Percentiles rank a stretch among this genome's conserved stretches.
Evolutionary conservation across 2,888 invertebrate genomes (phyloP).

Genomic region (Chorisops tibialis): DNA sequence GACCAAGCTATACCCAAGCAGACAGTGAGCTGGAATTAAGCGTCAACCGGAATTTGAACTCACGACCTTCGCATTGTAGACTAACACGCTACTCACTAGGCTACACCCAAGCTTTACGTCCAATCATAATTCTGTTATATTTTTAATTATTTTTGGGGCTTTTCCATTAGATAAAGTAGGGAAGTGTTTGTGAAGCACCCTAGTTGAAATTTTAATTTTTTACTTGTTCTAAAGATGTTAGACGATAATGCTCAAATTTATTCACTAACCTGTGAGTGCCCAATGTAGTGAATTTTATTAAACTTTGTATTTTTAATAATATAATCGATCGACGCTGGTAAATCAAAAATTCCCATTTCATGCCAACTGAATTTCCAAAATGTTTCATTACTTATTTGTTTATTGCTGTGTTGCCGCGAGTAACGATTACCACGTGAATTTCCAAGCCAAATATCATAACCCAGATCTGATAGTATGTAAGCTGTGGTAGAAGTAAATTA

Average conservation of each 20-base stretch:
- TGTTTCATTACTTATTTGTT: constrained; percentile 20
- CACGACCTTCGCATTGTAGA: too few species aligned
- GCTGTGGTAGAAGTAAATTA: background rate
- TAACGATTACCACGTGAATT: constrained; percentile 38
- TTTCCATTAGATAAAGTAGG: background rate
- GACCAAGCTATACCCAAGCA: too few species aligned
- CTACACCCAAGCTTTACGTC: too few species aligned
- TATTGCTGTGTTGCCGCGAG: constrained; percentile 31
- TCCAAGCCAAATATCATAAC: constrained; percentile 38
- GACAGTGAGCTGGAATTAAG: too few species aligned
- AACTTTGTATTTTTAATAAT: constrained; percentile 49
- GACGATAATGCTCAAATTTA: background rate
- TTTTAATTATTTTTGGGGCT: too few species aligned
- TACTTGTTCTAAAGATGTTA: background rate
- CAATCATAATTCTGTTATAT: too few species aligned
- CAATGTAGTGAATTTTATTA: constrained; percentile 55
- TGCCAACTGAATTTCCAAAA: constrained; percentile 47
- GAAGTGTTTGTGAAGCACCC: too few species aligned
- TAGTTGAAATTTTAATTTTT: background rate
- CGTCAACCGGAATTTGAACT: too few species aligned
- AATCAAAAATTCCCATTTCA: constrained; percentile 56
- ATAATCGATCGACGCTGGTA: constrained; percentile 56
- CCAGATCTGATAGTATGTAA: constrained; percentile 27
- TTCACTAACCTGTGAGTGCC: constrained; percentile 55
- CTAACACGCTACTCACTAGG: too few species aligned